These are phyloP conservation scores for Eriosoma lanigerum DNA, from an alignment of 1,140 invertebrate species.

Conservation along the genomic window DNA sequence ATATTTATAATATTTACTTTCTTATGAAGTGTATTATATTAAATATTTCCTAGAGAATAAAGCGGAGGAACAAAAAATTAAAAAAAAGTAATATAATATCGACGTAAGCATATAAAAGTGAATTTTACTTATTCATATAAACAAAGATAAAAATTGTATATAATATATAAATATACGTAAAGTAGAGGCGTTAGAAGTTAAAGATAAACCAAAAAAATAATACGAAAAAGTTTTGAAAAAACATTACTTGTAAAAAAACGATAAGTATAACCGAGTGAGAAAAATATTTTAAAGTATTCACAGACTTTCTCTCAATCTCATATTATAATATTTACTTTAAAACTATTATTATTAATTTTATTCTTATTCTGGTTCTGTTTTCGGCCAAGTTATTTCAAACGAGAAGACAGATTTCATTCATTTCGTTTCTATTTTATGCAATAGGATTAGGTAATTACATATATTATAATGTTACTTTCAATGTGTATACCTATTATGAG, in stretches of 20 bases:
- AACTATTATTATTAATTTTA: constrained; percentile 28
- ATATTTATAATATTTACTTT: too few species aligned
- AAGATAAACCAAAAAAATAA: constrained; percentile 13
- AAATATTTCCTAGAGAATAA: too few species aligned
- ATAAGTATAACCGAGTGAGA: constrained; percentile 26
- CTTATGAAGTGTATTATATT: too few species aligned
- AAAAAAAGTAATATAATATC: neutral
- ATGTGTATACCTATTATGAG: too few species aligned
- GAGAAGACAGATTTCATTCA: neutral
- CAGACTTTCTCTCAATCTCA: neutral
- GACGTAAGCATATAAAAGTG: neutral
- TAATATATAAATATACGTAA: constrained; percentile 2
- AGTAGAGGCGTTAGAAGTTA: constrained; percentile 19
- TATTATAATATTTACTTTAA: constrained; percentile 30
- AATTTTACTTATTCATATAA: constrained; percentile 16
- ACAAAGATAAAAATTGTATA: neutral
- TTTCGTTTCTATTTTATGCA: too few species aligned
- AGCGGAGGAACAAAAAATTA: too few species aligned
- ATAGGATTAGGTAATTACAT: too few species aligned
- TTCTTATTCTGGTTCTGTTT: neutral
- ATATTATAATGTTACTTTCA: too few species aligned
- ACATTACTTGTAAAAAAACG: constrained; percentile 27
- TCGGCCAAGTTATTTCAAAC: neutral
- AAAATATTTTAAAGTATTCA: constrained; percentile 24
- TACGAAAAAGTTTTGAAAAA: constrained; percentile 12